A percentile compares a stretch with the other conserved stretches of the same genome.
phyloP scores from a whole-genome alignment of 2,797 vertebrate genomes.

The Chelonia mydas region DNA sequence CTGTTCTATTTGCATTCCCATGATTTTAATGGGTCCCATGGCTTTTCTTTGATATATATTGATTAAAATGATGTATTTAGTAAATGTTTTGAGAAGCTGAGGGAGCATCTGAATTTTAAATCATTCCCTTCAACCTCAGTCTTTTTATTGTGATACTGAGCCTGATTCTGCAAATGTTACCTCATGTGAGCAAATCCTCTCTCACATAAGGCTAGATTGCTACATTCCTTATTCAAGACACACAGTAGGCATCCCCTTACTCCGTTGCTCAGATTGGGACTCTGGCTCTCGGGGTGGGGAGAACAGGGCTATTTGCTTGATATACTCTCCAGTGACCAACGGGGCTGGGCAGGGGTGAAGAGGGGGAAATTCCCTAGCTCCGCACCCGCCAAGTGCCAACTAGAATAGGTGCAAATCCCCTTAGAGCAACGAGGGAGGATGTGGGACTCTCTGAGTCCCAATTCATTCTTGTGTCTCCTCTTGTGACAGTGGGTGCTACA shows the following conservation, averaged over 20 bases:
- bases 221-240: neutral
- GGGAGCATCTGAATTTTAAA: neutral
- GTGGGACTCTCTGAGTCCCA: neutral
- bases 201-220: neutral
- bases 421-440: fast-evolving
- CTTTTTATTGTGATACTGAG: neutral
- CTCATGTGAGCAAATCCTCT: neutral
- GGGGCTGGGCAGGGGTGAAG: fast-evolving
- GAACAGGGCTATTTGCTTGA: neutral
- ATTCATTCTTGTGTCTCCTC: neutral
- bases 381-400: neutral
- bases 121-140: neutral
- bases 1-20: neutral
- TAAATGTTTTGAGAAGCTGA: fast-evolving
- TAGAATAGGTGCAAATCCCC: neutral
- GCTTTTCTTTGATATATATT: neutral
- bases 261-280: neutral
- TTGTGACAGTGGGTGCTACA: neutral
- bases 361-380: neutral
- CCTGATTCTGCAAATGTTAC: neutral
- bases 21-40: fast-evolving
- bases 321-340: neutral
- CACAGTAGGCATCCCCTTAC: neutral
- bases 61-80: neutral
- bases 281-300: fast-evolving